Conservation (phyloP, 2,113 vertebrate genomes). For the Nothoprocta perdicaria region DNA sequence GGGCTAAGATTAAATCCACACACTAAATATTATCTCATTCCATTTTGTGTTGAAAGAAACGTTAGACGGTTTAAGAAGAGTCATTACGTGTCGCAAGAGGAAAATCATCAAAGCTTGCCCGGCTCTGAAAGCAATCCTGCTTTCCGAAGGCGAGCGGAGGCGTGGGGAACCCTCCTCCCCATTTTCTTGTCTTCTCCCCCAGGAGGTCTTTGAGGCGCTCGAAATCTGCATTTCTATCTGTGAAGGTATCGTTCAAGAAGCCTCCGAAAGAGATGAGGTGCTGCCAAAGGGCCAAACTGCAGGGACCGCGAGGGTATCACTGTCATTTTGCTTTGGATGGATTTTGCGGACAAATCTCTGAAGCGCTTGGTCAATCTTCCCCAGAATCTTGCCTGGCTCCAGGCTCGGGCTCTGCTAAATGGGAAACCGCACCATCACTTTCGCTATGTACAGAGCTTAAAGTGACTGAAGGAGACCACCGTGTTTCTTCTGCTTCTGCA, state of each 20-base stretch:
- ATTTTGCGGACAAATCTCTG: background rate
- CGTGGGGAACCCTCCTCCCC: background rate
- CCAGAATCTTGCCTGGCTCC: background rate
- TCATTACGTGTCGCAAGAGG: background rate
- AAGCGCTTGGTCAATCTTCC: background rate
- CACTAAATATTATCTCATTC: background rate
- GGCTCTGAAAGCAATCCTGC: background rate
- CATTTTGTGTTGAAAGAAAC: background rate
- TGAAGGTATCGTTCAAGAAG: background rate
- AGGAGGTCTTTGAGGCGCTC: background rate
- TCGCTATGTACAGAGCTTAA: background rate
- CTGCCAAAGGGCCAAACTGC: background rate
- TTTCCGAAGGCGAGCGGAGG: background rate
- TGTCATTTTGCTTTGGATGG: background rate
- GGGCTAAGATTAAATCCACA: constrained; percentile 17
- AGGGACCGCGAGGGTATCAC: background rate
- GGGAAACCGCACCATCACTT: background rate
- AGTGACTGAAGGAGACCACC: background rate
- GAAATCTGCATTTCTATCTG: background rate
- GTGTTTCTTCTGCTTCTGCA: background rate
- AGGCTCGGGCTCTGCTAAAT: background rate
- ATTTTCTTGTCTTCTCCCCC: background rate
- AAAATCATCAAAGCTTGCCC: background rate
- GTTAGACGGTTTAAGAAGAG: background rate
- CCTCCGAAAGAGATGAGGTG: background rate